Conservation (phyloP, 1,140 invertebrate species). For the Paraescarpia echinospica region DNA sequence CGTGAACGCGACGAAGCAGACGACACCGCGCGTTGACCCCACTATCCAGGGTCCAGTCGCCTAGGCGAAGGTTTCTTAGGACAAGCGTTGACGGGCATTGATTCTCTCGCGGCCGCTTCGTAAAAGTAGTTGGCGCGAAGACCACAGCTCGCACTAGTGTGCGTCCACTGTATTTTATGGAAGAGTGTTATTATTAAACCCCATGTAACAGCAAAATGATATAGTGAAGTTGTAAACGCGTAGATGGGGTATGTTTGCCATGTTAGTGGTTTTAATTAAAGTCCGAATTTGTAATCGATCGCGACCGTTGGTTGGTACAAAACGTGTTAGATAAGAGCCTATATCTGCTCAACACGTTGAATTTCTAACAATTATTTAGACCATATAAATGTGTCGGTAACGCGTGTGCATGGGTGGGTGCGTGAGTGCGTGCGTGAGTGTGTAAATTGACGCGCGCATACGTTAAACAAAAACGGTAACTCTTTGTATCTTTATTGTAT, state of each 20-base stretch:
- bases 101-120: background rate
- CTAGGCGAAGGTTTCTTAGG: background rate
- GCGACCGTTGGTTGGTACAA: background rate
- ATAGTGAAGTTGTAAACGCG: background rate
- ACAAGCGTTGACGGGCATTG: background rate
- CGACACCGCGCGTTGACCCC: background rate
- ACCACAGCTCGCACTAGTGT: background rate
- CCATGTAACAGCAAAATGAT: background rate
- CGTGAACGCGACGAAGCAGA: background rate
- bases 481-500: too few species aligned
- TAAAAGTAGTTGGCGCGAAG: background rate
- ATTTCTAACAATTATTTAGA: background rate
- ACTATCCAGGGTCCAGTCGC: background rate
- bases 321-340: background rate
- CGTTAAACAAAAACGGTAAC: too few species aligned
- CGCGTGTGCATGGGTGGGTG: background rate
- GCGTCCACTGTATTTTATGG: too few species aligned
- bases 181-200: too few species aligned
- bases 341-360: background rate
- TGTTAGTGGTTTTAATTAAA: background rate
- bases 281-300: background rate
- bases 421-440: background rate
- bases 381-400: background rate
- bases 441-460: background rate
- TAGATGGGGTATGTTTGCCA: background rate